phyloP scores from a whole-genome alignment of 1,140 invertebrate species.

The Prorops nasuta region DNA sequence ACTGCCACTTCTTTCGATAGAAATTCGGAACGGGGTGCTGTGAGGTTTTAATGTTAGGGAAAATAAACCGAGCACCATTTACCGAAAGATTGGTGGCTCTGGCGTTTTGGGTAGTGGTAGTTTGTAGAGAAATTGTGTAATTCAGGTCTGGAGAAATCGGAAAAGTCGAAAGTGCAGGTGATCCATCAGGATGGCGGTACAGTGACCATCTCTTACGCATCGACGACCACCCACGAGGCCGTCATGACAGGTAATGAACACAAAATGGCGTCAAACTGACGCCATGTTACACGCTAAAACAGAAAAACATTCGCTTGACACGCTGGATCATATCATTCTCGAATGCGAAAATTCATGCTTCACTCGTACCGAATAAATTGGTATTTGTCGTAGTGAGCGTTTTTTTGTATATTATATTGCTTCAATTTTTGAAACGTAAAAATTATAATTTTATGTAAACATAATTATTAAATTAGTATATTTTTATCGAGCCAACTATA shows the following conservation, averaged over 20 bases:
- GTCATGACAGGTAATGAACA: constrained; percentile 63
- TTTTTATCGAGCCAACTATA: too few species aligned
- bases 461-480: too few species aligned
- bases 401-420: neutral
- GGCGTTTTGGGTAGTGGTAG: too few species aligned
- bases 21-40: too few species aligned
- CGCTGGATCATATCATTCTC: neutral
- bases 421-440: too few species aligned
- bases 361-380: neutral
- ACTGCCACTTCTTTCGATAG: too few species aligned
- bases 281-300: constrained; percentile 11
- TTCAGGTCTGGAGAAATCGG: constrained; percentile 56
- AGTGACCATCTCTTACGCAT: constrained; percentile 64
- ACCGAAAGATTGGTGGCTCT: too few species aligned
- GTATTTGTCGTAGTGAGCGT: neutral
- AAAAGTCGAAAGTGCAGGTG: constrained; percentile 62
- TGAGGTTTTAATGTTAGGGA: too few species aligned
- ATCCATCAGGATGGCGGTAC: constrained; percentile 60
- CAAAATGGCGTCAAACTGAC: too few species aligned
- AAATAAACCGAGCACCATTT: too few species aligned
- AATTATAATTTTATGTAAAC: too few species aligned
- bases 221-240: constrained; percentile 61
- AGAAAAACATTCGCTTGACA: too few species aligned
- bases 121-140: constrained; percentile 46
- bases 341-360: neutral